These are phyloP conservation scores for Acrocera orbiculus DNA, from an alignment of 2,888 invertebrate species.

Conservation along the genomic window DNA sequence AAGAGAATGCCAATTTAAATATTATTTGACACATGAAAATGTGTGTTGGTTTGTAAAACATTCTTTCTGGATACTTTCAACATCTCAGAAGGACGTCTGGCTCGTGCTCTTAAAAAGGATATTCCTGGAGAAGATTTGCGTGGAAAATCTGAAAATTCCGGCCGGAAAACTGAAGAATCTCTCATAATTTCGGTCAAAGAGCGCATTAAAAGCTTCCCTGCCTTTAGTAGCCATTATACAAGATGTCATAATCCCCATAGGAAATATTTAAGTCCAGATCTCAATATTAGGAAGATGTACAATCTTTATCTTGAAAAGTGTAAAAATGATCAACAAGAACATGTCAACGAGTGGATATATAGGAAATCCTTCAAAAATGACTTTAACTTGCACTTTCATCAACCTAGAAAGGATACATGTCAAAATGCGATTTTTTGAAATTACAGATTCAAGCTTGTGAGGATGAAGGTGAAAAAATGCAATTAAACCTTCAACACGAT, in stretches of 20 bases:
- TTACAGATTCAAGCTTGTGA: slow-evolving; percentile 1
- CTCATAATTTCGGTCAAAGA: slow-evolving; percentile 2
- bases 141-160: slow-evolving; percentile 1
- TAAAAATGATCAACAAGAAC: slow-evolving; percentile 1
- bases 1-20: too few species aligned
- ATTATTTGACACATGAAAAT: too few species aligned
- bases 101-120: slow-evolving; percentile 5
- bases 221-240: slow-evolving; percentile 4
- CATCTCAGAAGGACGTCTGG: slow-evolving; percentile 2
- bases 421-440: slow-evolving; percentile 1
- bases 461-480: slow-evolving; percentile 1
- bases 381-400: slow-evolving; percentile 1
- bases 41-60: slow-evolving; percentile 1
- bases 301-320: slow-evolving; percentile 8
- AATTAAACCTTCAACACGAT: slow-evolving; percentile 2
- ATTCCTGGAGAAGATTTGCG: slow-evolving; percentile 2
- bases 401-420: slow-evolving; percentile 1
- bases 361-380: slow-evolving; percentile 1
- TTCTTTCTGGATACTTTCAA: slow-evolving; percentile 3
- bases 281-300: slow-evolving; percentile 12
- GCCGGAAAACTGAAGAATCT: slow-evolving; percentile 4
- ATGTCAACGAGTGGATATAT: slow-evolving; percentile 1
- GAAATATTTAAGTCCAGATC: slow-evolving; percentile 11
- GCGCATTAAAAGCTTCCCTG: slow-evolving; percentile 1
- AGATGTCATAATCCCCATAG: slow-evolving; percentile 8